These are phyloP conservation scores for Hippocampus comes DNA, from an alignment of 2,113 vertebrate species.

Conservation along the genomic window DNA sequence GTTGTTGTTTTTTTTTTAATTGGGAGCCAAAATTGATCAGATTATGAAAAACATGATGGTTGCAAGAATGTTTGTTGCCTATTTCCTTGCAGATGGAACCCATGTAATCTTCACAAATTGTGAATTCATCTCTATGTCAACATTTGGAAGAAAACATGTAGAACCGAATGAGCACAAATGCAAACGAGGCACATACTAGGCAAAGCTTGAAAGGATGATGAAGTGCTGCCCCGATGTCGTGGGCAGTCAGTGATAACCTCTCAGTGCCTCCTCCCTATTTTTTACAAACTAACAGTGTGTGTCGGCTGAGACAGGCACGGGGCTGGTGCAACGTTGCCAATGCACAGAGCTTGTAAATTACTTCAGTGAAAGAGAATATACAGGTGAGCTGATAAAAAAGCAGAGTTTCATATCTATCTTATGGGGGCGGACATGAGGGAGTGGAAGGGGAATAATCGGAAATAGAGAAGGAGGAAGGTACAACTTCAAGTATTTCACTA, in stretches of 20 bases:
- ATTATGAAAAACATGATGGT: not conserved
- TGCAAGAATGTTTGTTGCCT: not conserved
- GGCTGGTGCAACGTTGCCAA: constrained; percentile 12
- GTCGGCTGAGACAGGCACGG: not conserved
- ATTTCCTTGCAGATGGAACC: constrained; percentile 1
- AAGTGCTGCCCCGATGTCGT: not conserved
- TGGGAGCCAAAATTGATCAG: not conserved
- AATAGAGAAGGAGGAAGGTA: not conserved
- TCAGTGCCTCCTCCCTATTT: constrained; percentile 13
- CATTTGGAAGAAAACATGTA: not conserved
- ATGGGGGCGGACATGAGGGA: constrained; percentile 9
- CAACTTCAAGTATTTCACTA: constrained; percentile 11
- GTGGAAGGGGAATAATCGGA: not conserved
- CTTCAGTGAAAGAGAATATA: constrained; percentile 24
- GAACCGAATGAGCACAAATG: not conserved
- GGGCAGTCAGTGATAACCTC: constrained; percentile 25
- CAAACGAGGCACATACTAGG: not conserved
- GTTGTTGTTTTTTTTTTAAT: too few species aligned
- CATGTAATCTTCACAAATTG: constrained; percentile 16
- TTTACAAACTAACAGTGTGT: constrained; percentile 7
- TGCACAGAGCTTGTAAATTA: constrained; percentile 40
- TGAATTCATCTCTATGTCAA: constrained; percentile 28
- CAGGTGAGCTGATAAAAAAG: constrained; percentile 52
- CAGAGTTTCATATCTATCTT: constrained; percentile 31
- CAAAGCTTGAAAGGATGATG: not conserved